Base-by-base conservation (phyloP, 2,888 invertebrate genomes). In the Noctua janthina region DNA sequence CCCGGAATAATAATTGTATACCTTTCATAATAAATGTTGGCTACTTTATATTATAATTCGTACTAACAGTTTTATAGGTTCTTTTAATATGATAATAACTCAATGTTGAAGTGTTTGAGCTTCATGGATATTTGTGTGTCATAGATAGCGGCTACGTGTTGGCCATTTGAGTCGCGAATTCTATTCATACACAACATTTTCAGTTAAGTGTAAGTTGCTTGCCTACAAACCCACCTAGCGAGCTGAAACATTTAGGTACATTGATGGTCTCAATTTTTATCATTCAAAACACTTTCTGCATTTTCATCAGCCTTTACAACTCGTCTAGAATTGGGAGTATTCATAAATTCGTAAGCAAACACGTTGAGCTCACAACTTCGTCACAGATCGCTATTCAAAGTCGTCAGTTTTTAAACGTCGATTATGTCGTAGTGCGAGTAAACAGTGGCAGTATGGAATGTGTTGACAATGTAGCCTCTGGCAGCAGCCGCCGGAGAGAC, bases 1-100 rank as follows among this genome's bases (percentile, higher is more conserved):
- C 90, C 80, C 49, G 70, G 90, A 89, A 89, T 79, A 82, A 88
- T 86, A 83, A 86, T 84, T 81, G 79, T 88, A 81, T 86, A 88
- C 82, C 84, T 84, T 81, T 81, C 82, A 84, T 82, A 83, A 81
- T 85, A 82, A 89, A 86, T 77, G 81, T 74, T 79, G 43, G 74
- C 76, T 81, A 70, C 80, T 81, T 81, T 75, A 79, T 82, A 73
- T 74, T 82, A 78, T 83, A 81, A 85, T 89, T 86, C 82, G 67
- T 79, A 73, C 80, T 82, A 87, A 81, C 66, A 62, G 70, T 76
- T 81, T 81, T 79, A 80, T 82, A 79, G 64, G 66, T 82, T 85
- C 85, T 85, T 78, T 78, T 85, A 85, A 81, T 81, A 72, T 56
- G 74, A 73, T 87, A 76, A 79, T 87, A 84, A 84, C 71, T 73